Percentiles rank a stretch among this genome's conserved stretches.
phyloP scores from a whole-genome alignment of 2,797 vertebrate genomes.

The Rhinogobio ventralis region DNA sequence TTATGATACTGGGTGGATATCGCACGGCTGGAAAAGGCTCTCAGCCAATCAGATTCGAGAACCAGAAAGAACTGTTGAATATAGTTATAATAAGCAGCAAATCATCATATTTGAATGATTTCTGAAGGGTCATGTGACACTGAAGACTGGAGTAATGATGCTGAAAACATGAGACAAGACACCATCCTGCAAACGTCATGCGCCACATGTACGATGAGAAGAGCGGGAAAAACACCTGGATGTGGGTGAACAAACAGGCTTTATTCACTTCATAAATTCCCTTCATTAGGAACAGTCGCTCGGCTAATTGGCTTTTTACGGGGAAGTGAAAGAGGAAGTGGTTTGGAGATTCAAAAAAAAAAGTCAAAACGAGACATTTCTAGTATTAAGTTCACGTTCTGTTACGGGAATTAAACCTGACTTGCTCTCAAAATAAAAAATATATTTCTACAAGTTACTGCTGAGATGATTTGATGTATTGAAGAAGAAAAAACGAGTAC shows the following conservation, averaged over 20 bases:
- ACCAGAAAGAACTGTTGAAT: too few relatives aligned
- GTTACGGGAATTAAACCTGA: not conserved
- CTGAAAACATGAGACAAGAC: not conserved
- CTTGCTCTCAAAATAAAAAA: not conserved
- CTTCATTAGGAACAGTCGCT: conserved; percentile 73
- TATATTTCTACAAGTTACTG: not conserved
- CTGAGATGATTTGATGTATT: not conserved
- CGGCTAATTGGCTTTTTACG: conserved; percentile 68
- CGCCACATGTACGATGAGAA: not conserved
- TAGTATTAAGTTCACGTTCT: not conserved
- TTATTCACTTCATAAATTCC: conserved; percentile 73
- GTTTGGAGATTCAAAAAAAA: conserved; percentile 57
- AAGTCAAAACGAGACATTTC: conserved; percentile 32
- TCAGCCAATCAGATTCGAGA: too few relatives aligned
- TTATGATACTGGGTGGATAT: too few relatives aligned
- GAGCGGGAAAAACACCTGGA: conserved; percentile 64
- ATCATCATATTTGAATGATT: not conserved
- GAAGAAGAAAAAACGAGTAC: not conserved
- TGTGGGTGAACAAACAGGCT: conserved; percentile 65
- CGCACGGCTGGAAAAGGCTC: too few relatives aligned
- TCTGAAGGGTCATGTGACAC: not conserved
- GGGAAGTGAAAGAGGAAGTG: conserved; percentile 64
- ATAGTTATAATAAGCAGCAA: not conserved
- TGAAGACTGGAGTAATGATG: not conserved
- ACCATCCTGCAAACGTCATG: not conserved